Evolutionary conservation across 2,888 invertebrate genomes (phyloP), one percentile per base, ranked within the genome.

Genomic region (Drosophila neotestacea): DNA sequence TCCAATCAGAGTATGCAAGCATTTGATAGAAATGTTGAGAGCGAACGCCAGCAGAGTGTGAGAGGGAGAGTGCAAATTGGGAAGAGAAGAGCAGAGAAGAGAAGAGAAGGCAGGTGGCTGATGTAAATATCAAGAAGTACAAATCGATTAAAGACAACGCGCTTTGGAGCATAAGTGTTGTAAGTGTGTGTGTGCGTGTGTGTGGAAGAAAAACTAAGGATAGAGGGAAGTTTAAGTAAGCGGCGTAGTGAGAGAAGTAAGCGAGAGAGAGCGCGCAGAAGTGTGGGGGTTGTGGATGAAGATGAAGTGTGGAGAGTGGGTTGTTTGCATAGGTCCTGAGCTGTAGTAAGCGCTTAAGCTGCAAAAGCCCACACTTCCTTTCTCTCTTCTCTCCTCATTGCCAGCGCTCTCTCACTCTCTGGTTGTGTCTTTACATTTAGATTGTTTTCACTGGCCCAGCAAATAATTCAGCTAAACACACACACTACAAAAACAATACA

Each of bases 101-200:
- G 38, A 13, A 42, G 52, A 51, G 59, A 42, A 48, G 68, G 66
- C 71, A 39, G 61, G 64, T 22, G 60, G 51, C 59, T 73, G 74
- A 77, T 88, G 81, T 81, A 81, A 90, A 85, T 87, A 87, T 90
- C 79, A 85, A 87, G 77, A 83, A 85, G 81, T 80, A 83, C 84
- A 89, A 85, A 88, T 85, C 88, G 90, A 88, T 90, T 88, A 87
- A 89, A 90, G 79, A 73, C 87, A 84, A 77, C 85, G 78, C 80
- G 73, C 66, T 67, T 71, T 77, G 62, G 54, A 79, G 77, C 70
- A 60, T 74, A 65, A 65, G 71, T 65, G 77, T 71, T 65, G 67
- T 50, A 50, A 59, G 41, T 52, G 47, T 42, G 10, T 39, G 48
- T 58, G 51, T 28, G 55, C 39, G 30, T 46, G 56, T 50, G 61